phyloP scores from a whole-genome alignment of 2,797 vertebrate species.

The Bradypus variegatus region DNA sequence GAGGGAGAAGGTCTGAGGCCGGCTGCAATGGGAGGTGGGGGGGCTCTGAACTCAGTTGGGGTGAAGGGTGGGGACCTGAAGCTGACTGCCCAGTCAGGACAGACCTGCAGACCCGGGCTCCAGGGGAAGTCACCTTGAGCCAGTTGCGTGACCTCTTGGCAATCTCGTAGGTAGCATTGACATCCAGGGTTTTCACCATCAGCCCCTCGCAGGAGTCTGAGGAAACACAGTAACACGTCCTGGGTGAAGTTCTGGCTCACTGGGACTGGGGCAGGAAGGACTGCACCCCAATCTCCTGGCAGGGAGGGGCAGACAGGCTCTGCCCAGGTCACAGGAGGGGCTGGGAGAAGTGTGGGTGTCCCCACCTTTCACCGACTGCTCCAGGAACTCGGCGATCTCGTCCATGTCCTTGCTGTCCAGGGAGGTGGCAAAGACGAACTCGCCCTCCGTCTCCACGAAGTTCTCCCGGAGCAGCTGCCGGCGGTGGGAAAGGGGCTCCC shows the following conservation, averaged over 20 bases:
- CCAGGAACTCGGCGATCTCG: slow-evolving; percentile 88
- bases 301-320: fast-evolving
- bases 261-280: fast-evolving
- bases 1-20: no score
- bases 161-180: slow-evolving; percentile 91
- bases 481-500: slow-evolving; percentile 80
- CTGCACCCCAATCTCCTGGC: background rate
- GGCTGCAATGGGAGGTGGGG: fast-evolving
- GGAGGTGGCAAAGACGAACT: slow-evolving; percentile 86
- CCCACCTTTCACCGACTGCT: slow-evolving; percentile 88
- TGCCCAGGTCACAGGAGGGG: fast-evolving
- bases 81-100: background rate
- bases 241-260: fast-evolving
- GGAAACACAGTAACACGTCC: background rate
- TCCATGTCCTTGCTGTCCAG: slow-evolving; percentile 83
- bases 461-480: slow-evolving; percentile 82
- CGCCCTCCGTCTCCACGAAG: slow-evolving; percentile 85
- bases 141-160: slow-evolving; percentile 93
- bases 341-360: fast-evolving
- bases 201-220: slow-evolving; percentile 91
- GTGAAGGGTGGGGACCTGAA: no score
- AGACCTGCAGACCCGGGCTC: background rate
- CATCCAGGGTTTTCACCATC: slow-evolving; percentile 93
- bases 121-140: slow-evolving; percentile 82
- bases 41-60: background rate